Base-by-base conservation (phyloP, 2,797 vertebrate genomes). In the Hydrolagus colliei region DNA sequence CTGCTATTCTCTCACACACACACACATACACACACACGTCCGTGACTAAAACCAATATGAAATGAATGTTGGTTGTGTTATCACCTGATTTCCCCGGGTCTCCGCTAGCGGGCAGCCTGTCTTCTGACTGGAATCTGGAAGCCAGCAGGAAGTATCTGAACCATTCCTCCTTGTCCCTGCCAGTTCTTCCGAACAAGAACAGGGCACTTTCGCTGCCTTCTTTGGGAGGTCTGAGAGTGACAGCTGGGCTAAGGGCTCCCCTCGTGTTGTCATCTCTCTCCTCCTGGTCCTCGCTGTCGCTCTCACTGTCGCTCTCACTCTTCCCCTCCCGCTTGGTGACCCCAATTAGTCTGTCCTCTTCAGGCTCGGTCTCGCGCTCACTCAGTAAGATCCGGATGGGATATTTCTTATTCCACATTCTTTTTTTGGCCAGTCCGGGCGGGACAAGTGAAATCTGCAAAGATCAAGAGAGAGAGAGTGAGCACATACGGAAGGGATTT, bases 131-230 rank as follows among this genome's bases (percentile, higher is more conserved):
- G 1, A 63, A 62, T 0, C 2, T 85, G 86, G 95, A 93, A 0
- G 93, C 95, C 86, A 88, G 88, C 87, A 90, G 86, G 27, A 98
- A 92, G 63, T 93, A 92, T 87, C 93, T 94, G 87, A 94, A 97
- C 96, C 97, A 98, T 90, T 97, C 96, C 86, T 97, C 96, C 89
- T 98, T 98, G 87, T 96, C 95, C 86, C 96, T 91, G 14, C 96
- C 97, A 0, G 96, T 97, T 86, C 96, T 89, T 73, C 95, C 96
- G 0, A 97, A 98, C 61, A 98, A 94, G 90, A 94, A 96, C 27
- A 98, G 93, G 2, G 89, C 90, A 77, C 86, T 87, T 71, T 91
- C 89, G 52, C 86, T 88, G 85, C 89, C 35, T 0, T 89, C 89
- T 1, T 52, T 88, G 0, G 7, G 79, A 9, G 4, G 67, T 35